Percentiles rank a stretch among this genome's conserved stretches.
Evolutionary conservation across 2,797 vertebrate species (phyloP).

Genomic region (Odontamblyopus rebecca): DNA sequence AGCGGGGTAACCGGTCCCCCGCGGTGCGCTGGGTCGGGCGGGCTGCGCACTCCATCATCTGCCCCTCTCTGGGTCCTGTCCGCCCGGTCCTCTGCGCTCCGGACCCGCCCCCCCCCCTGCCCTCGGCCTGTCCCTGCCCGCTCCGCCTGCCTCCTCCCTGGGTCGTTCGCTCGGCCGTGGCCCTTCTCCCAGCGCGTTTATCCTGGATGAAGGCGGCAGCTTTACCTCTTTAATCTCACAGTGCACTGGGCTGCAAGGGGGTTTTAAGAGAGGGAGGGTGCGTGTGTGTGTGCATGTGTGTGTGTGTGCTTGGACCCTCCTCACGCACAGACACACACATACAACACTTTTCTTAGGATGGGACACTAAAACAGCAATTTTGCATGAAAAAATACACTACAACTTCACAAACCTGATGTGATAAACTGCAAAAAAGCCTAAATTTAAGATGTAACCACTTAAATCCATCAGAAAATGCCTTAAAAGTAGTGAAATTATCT

Average conservation of each 20-base stretch:
- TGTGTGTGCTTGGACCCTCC: neutral
- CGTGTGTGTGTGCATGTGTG: slow-evolving; percentile 12
- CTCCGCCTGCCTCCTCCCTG: slow-evolving; percentile 54
- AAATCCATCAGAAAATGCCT: no score
- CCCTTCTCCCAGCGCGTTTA: slow-evolving; percentile 71
- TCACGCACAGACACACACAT: slow-evolving; percentile 3
- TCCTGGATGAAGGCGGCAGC: slow-evolving; percentile 71
- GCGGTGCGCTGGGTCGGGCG: slow-evolving; percentile 52
- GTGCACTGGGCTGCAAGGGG: slow-evolving; percentile 27
- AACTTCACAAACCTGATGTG: no score
- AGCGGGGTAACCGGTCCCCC: slow-evolving; percentile 66
- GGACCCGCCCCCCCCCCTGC: neutral
- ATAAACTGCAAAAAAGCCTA: no score
- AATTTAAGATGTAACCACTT: no score
- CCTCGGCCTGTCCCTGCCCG: slow-evolving; percentile 41
- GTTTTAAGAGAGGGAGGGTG: slow-evolving; percentile 8
- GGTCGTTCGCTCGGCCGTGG: slow-evolving; percentile 74
- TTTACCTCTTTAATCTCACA: slow-evolving; percentile 70
- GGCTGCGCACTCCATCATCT: slow-evolving; percentile 67
- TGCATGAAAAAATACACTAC: no score
- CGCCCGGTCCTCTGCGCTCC: neutral
- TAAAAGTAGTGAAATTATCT: no score
- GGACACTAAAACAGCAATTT: no score
- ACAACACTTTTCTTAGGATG: no score
- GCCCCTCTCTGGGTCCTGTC: slow-evolving; percentile 13